These are phyloP conservation scores for Deroplatys truncata DNA, from an alignment of 2,888 invertebrate genomes.

Conservation along the genomic window DNA sequence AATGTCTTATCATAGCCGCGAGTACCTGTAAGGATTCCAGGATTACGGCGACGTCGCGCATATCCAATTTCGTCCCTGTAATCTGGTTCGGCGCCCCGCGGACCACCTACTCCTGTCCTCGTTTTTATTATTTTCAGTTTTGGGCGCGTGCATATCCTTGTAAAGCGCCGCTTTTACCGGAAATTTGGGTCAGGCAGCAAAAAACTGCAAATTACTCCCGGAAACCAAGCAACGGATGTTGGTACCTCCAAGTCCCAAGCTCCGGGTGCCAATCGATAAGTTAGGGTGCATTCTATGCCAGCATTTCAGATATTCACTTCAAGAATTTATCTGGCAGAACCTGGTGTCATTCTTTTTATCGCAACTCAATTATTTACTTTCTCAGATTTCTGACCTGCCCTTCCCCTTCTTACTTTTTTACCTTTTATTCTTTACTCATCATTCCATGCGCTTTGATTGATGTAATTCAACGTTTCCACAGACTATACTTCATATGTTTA, in stretches of 20 bases:
- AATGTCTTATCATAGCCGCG: background rate
- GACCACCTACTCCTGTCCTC: background rate
- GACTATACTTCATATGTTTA: no score
- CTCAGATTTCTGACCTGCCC: no score
- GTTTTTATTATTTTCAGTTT: background rate
- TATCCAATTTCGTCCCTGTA: background rate
- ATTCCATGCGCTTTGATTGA: no score
- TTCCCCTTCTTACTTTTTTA: no score
- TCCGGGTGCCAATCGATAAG: background rate
- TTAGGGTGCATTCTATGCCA: background rate
- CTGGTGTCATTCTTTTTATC: no score
- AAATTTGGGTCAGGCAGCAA: background rate
- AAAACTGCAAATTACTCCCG: background rate
- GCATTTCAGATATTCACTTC: background rate
- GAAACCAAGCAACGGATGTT: background rate
- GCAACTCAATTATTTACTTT: no score
- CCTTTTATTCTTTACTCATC: no score
- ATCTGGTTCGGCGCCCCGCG: background rate
- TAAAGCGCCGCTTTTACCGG: background rate
- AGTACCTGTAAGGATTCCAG: background rate
- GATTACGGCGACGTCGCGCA: background rate
- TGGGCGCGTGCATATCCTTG: background rate
- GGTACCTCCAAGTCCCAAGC: background rate
- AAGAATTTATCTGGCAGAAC: background rate
- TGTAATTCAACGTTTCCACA: no score